These are phyloP conservation scores for Drosophila kikkawai DNA, from an alignment of 1,140 invertebrate genomes.

Conservation along the genomic window DNA sequence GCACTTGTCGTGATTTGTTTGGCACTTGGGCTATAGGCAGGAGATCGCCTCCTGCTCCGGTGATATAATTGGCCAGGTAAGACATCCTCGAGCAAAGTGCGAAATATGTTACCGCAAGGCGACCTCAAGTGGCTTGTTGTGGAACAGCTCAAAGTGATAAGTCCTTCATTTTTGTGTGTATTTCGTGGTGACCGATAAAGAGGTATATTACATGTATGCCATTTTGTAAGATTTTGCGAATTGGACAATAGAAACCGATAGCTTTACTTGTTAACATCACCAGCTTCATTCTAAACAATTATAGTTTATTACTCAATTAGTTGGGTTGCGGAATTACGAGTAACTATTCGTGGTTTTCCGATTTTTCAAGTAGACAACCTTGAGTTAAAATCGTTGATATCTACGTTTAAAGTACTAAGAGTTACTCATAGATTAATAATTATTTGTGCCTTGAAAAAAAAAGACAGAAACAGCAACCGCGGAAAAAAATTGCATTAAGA, in stretches of 20 bases:
- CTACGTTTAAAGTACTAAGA: background rate
- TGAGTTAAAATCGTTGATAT: background rate
- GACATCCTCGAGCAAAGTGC: constrained; percentile 18
- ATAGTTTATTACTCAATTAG: constrained; percentile 3
- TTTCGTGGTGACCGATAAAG: constrained; percentile 9
- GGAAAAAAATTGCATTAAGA: too few relatives aligned
- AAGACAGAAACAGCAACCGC: background rate
- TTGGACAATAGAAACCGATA: background rate
- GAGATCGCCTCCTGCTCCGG: background rate
- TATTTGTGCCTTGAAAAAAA: background rate
- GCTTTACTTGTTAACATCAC: background rate
- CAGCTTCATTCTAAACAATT: background rate
- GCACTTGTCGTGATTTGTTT: constrained; percentile 19
- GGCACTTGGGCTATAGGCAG: constrained; percentile 19
- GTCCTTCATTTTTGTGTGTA: background rate
- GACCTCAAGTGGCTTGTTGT: constrained; percentile 14
- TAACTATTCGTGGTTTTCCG: background rate
- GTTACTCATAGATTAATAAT: background rate
- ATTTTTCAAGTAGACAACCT: constrained; percentile 21
- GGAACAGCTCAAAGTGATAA: background rate
- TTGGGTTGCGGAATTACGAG: background rate
- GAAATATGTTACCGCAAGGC: background rate
- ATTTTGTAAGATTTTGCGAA: background rate
- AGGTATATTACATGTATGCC: background rate
- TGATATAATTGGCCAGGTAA: constrained; percentile 23